Base-by-base conservation (phyloP, 1,140 invertebrate genomes). In the Drusus annulatus region DNA sequence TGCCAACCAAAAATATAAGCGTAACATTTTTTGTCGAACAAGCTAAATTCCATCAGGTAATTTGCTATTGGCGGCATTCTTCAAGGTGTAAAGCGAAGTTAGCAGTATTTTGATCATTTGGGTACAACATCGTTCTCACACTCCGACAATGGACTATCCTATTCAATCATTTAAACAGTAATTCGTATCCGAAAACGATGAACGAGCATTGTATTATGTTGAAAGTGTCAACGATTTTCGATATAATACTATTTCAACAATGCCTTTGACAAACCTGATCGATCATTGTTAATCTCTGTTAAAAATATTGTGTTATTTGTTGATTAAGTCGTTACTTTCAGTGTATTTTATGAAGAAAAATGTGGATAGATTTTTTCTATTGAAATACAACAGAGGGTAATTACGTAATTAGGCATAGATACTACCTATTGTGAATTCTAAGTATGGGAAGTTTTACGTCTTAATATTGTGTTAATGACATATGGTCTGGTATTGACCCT, bases 121-220 rank as follows among this genome's bases (percentile, higher is more conserved):
- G 19, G 62, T 4, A 17, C 25, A 65, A 31, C 16, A n/a, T n/a
- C n/a, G 1, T 45, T 45, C 36, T 45, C 36, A 45, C 36, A 45
- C 28, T 21, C 21, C 28, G 13, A 65, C 62, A 65, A 65, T 65
- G 62, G 62, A 21, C 25, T 21, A 1, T 65, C 62, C 21, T 31
- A 28, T 65, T 65, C 62, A 65, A 65, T 65, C 62, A 65, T 65
- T 16, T 23, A 15, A 65, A 65, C 62, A 21, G 62, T 65, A 65
- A 65, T 65, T 65, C 62, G 10, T 6, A 13, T 65, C 8, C 62
- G 28, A 25, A 25, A 28, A 28, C 7, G 28, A 65, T 65, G 62
- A n/a, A n/a, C n/a, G n/a, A n/a, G n/a, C 36, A 31, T 65, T 65
- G 16, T 45, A 45, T 21, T 65, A n/a, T 65, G 62, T 65, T 65